Conservation (phyloP, 1,140 invertebrate genomes). For the Nasonia giraulti region DNA sequence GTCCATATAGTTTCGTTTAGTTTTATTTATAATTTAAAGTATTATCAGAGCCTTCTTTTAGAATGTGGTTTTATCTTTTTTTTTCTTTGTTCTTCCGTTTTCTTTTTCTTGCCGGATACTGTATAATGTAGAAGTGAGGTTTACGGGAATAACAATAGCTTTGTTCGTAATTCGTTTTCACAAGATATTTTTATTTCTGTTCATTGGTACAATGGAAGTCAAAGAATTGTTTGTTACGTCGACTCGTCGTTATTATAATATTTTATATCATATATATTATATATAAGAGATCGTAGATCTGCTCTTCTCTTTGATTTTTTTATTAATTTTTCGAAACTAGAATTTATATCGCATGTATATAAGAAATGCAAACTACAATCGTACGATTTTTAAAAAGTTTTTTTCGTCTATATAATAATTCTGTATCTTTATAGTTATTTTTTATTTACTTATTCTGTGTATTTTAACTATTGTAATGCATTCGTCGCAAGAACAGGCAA, state of each 20-base stretch:
- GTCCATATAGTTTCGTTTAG: not conserved
- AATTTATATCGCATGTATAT: constrained; percentile 39
- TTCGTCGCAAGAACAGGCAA: constrained; percentile 28
- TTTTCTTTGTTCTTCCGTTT: constrained; percentile 4
- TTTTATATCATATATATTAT: constrained; percentile 15
- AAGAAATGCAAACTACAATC: constrained; percentile 40
- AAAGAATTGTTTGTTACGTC: constrained; percentile 24
- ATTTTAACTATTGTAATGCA: constrained; percentile 5
- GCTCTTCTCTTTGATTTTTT: not conserved
- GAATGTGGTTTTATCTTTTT: not conserved
- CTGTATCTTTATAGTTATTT: constrained; percentile 5
- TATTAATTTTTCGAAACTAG: constrained; percentile 28
- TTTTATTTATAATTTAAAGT: constrained; percentile 17
- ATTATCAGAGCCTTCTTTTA: constrained; percentile 25
- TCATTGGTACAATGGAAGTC: constrained; percentile 33
- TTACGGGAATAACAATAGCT: not conserved
- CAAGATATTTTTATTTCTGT: constrained; percentile 9
- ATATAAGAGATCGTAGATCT: constrained; percentile 17
- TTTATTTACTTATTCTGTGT: constrained; percentile 18
- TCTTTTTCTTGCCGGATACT: not conserved
- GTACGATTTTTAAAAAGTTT: constrained; percentile 38
- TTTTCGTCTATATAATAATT: constrained; percentile 26
- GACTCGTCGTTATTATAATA: constrained; percentile 1
- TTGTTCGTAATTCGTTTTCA: constrained; percentile 6
- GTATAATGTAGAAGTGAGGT: not conserved